phyloP scores from a whole-genome alignment of 2,797 vertebrate genomes.

The Clamator glandarius region DNA sequence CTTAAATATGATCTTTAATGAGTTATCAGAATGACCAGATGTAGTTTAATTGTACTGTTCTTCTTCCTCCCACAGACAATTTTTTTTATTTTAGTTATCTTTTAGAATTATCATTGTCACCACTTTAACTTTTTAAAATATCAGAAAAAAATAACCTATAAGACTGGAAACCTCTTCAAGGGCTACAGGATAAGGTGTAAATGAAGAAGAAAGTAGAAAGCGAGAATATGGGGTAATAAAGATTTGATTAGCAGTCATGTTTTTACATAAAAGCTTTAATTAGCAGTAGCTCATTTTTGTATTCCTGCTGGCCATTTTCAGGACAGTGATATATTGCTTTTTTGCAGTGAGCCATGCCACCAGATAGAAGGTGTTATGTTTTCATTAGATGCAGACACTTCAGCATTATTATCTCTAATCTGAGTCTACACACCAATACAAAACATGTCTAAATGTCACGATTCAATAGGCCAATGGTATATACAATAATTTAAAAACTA shows the following conservation, averaged over 20 bases:
- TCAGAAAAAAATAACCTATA: background rate
- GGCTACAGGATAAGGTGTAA: background rate
- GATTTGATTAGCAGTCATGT: slow-evolving; percentile 37
- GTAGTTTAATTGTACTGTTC: background rate
- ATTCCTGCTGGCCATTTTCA: background rate
- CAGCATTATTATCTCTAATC: slow-evolving; percentile 19
- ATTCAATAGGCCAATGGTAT: background rate
- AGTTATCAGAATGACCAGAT: background rate
- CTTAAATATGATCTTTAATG: slow-evolving; percentile 17
- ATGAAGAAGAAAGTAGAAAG: slow-evolving; percentile 23
- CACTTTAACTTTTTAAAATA: background rate
- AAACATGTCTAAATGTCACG: slow-evolving; percentile 18
- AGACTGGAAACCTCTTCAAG: background rate
- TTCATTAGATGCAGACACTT: slow-evolving; percentile 31
- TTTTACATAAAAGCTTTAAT: slow-evolving; percentile 52
- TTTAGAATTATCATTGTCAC: background rate
- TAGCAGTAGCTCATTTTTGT: slow-evolving; percentile 34
- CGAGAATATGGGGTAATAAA: background rate
- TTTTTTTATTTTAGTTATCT: background rate
- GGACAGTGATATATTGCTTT: slow-evolving; percentile 43
- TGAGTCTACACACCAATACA: background rate
- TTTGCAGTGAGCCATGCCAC: background rate
- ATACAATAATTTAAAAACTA: background rate
- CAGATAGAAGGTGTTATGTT: slow-evolving; percentile 42
- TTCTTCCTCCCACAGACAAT: background rate